A percentile compares a stretch with the other conserved stretches of the same genome.
These are phyloP conservation scores for Tiphia femorata DNA, from an alignment of 2,888 invertebrate species.

Conservation along the genomic window DNA sequence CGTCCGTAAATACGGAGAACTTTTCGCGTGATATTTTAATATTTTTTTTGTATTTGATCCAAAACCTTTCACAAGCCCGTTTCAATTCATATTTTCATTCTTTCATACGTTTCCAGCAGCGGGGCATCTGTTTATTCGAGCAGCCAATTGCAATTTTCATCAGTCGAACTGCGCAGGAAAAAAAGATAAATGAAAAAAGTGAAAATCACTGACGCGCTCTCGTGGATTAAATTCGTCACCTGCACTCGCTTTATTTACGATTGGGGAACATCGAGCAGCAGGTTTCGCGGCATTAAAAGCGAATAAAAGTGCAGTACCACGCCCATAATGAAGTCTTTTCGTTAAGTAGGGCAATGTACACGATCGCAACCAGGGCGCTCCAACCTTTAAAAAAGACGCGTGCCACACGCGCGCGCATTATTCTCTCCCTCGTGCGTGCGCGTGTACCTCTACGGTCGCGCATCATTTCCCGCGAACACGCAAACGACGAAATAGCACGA, in stretches of 20 bases:
- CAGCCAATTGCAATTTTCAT: no score
- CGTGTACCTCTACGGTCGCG: neutral
- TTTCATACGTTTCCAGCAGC: no score
- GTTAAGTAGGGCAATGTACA: neutral
- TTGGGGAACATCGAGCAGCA: neutral
- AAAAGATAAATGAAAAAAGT: neutral
- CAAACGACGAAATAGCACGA: neutral
- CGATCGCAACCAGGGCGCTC: neutral
- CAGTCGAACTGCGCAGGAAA: neutral
- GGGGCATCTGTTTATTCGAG: no score
- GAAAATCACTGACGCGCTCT: no score
- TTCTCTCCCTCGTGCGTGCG: neutral
- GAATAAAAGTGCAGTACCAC: neutral
- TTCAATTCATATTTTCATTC: no score
- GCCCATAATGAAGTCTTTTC: neutral
- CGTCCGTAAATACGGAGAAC: no score
- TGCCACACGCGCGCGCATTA: neutral
- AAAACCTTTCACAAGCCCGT: no score
- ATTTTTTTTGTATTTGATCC: no score
- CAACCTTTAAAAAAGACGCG: no score
- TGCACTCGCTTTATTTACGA: neutral
- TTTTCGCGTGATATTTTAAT: no score
- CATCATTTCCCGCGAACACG: neutral
- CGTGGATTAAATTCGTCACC: no score
- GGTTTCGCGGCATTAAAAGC: no score